Conservation (phyloP, 2,888 invertebrate genomes). For the Eugnorisma glareosa region DNA sequence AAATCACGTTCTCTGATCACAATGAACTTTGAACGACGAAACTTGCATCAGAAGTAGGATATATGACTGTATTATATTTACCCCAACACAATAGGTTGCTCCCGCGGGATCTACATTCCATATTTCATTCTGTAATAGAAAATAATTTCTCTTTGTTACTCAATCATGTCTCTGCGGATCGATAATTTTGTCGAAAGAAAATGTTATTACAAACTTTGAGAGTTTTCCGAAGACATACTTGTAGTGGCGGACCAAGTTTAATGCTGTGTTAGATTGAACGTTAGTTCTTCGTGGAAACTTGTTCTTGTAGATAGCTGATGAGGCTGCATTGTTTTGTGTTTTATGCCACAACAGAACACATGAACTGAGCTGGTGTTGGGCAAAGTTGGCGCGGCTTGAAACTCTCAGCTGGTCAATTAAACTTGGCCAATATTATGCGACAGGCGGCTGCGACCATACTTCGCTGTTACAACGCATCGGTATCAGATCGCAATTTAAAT, state of each 20-base stretch:
- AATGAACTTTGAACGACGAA: constrained; percentile 4
- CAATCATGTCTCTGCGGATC: constrained; percentile 42
- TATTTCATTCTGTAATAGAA: constrained; percentile 48
- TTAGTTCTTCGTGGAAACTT: constrained; percentile 49
- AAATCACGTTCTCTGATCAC: constrained; percentile 25
- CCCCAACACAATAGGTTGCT: constrained; percentile 16
- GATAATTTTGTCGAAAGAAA: constrained; percentile 47
- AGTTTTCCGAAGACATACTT: constrained; percentile 35
- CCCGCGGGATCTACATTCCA: constrained; percentile 24
- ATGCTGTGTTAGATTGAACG: constrained; percentile 19
- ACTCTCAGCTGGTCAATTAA: constrained; percentile 70
- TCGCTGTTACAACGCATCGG: constrained; percentile 41
- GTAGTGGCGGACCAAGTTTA: constrained; percentile 42
- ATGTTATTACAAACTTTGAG: constrained; percentile 27
- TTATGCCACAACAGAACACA: constrained; percentile 68
- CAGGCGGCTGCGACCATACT: constrained; percentile 24
- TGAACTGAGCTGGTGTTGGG: constrained; percentile 53
- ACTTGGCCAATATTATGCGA: constrained; percentile 62
- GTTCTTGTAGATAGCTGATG: constrained; percentile 59
- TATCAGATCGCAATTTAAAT: constrained; percentile 62
- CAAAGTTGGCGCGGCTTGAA: constrained; percentile 50
- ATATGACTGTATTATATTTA: constrained; percentile 41
- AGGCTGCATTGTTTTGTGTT: constrained; percentile 76
- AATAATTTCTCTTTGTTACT: constrained; percentile 46
- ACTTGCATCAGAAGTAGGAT: constrained; percentile 38